Evolutionary conservation across 2,888 invertebrate genomes (phyloP).

Genomic region (Tipula lateralis): DNA sequence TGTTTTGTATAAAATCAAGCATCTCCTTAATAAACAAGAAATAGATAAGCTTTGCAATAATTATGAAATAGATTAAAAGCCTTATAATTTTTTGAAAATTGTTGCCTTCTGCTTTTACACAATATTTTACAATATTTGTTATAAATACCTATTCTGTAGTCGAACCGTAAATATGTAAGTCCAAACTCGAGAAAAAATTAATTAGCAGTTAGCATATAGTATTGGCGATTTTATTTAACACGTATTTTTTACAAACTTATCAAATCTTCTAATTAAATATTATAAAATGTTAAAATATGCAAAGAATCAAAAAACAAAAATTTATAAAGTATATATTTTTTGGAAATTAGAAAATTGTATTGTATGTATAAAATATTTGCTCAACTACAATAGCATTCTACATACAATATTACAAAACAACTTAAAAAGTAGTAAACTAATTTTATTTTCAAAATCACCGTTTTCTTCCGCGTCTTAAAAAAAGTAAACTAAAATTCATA

Average conservation of each 20-base stretch:
- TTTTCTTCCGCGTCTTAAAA: background rate
- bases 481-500: background rate
- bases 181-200: background rate
- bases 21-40: background rate
- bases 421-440: background rate
- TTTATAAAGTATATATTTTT: background rate
- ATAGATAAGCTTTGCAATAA: background rate
- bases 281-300: background rate
- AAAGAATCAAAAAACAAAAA: background rate
- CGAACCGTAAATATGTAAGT: background rate
- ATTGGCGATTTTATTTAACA: background rate
- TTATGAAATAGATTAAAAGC: background rate
- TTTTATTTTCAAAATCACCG: background rate
- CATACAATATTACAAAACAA: background rate
- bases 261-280: background rate
- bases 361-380: background rate
- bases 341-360: background rate
- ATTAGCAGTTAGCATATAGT: background rate
- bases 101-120: slow-evolving; percentile 24
- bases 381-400: slow-evolving; percentile 16
- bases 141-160: background rate
- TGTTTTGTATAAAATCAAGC: background rate
- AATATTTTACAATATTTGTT: background rate
- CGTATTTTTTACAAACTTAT: background rate
- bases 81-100: background rate